phyloP scores from a whole-genome alignment of 2,888 invertebrate genomes.

The Scaptomyza reducta region DNA sequence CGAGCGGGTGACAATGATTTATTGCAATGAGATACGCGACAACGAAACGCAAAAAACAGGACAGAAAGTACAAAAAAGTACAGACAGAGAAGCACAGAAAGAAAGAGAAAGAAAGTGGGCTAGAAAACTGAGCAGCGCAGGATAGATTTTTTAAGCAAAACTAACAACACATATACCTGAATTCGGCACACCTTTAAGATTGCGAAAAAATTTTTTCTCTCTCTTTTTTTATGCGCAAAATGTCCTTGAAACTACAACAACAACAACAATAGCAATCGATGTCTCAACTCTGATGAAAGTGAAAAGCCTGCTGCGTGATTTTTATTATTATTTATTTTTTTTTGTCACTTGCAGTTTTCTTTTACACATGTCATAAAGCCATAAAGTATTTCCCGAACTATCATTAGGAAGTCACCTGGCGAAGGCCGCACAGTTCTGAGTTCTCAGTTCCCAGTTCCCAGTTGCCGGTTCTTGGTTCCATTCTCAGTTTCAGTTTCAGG shows the following conservation, averaged over 20 bases:
- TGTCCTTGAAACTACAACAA: constrained; percentile 79
- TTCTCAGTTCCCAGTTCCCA: too few species aligned
- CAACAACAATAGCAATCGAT: constrained; percentile 25
- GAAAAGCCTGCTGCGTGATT: constrained; percentile 69
- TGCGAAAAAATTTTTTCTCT: constrained; percentile 55
- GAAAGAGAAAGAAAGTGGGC: constrained; percentile 24
- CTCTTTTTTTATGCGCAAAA: constrained; percentile 64
- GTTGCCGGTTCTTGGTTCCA: constrained; percentile 8
- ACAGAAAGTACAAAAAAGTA: constrained; percentile 50
- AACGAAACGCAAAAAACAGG: constrained; percentile 76
- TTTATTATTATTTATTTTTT: constrained; percentile 48
- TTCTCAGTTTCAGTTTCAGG: constrained; percentile 23
- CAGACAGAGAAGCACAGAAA: constrained; percentile 21
- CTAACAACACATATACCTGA: constrained; percentile 35
- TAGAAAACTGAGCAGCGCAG: constrained; percentile 25
- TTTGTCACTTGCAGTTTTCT: constrained; percentile 62
- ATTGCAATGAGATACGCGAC: constrained; percentile 82
- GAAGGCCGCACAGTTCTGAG: constrained; percentile 35
- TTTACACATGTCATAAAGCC: constrained; percentile 61
- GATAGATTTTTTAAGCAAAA: constrained; percentile 6
- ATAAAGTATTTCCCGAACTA: constrained; percentile 55
- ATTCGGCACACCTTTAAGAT: constrained; percentile 33
- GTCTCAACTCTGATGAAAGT: constrained; percentile 50
- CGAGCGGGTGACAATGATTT: constrained; percentile 83
- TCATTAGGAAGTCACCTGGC: constrained; percentile 72